Conservation (phyloP, 2,113 vertebrate genomes). For the Apistogramma diplotaenia region DNA sequence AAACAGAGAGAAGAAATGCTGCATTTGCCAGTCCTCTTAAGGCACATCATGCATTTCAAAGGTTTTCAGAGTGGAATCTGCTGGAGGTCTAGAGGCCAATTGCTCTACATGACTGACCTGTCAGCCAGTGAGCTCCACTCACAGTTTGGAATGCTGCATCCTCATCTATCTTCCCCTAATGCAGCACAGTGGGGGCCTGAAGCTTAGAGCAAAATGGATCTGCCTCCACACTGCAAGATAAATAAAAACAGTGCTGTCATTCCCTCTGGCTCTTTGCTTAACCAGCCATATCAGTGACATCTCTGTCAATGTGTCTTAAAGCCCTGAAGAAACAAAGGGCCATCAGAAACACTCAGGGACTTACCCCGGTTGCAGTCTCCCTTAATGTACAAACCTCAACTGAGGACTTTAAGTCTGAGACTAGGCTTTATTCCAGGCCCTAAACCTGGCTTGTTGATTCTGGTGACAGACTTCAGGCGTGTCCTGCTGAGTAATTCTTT, state of each 20-base stretch:
- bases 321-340: slow-evolving; percentile 12
- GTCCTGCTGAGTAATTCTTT: background rate
- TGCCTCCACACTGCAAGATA: slow-evolving; percentile 39
- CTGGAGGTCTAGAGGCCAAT: background rate
- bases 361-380: background rate
- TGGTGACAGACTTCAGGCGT: background rate
- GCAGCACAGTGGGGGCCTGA: slow-evolving; percentile 22
- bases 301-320: slow-evolving; percentile 19
- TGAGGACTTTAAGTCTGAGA: background rate
- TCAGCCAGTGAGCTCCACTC: slow-evolving; percentile 1
- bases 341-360: background rate
- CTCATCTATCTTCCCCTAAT: slow-evolving; percentile 36
- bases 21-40: background rate
- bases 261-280: slow-evolving; percentile 36
- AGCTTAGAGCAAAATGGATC: slow-evolving; percentile 18
- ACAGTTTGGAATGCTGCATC: slow-evolving; percentile 3
- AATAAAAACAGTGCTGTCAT: slow-evolving; percentile 46
- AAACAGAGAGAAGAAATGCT: background rate
- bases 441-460: background rate
- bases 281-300: slow-evolving; percentile 46
- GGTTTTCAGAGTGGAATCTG: background rate
- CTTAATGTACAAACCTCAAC: background rate
- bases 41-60: background rate
- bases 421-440: background rate
- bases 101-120: slow-evolving; percentile 18